Evolutionary conservation across 2,797 vertebrate species (phyloP).

Genomic region (Phataginus tricuspis): DNA sequence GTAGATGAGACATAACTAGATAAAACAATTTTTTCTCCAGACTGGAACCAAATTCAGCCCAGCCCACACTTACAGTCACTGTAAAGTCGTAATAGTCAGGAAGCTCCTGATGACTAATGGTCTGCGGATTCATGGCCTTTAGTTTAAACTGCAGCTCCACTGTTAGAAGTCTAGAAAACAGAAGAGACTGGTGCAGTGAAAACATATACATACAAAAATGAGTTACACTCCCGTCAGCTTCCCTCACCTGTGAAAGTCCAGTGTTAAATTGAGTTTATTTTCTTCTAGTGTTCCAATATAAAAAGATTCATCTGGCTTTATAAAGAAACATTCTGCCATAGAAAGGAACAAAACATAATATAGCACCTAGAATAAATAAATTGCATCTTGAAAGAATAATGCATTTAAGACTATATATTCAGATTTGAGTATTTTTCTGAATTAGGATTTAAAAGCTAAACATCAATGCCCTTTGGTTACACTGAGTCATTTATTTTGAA

Average conservation of each 20-base stretch:
- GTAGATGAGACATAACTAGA: not conserved
- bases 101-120: slow-evolving; percentile 93
- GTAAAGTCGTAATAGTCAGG: slow-evolving; percentile 97
- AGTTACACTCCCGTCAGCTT: not conserved
- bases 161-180: slow-evolving; percentile 90
- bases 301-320: slow-evolving; percentile 85
- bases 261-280: slow-evolving; percentile 88
- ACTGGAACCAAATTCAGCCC: not conserved
- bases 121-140: slow-evolving; percentile 98
- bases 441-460: slow-evolving; percentile 7
- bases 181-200: not conserved
- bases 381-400: not conserved
- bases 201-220: accelerated
- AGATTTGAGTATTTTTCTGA: not conserved
- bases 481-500: not conserved
- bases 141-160: slow-evolving; percentile 92
- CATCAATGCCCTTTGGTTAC: not conserved
- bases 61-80: slow-evolving; percentile 87
- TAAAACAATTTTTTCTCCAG: not conserved
- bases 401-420: not conserved
- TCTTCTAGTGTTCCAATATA: slow-evolving; percentile 78
- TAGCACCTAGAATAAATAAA: slow-evolving; percentile 51
- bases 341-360: slow-evolving; percentile 73
- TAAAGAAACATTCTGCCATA: slow-evolving; percentile 91
- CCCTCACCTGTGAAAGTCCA: slow-evolving; percentile 95